Percentiles rank a stretch among this genome's conserved stretches.
Conservation (phyloP, 2,113 vertebrate genomes). For the Sylvicapra grimmia region DNA sequence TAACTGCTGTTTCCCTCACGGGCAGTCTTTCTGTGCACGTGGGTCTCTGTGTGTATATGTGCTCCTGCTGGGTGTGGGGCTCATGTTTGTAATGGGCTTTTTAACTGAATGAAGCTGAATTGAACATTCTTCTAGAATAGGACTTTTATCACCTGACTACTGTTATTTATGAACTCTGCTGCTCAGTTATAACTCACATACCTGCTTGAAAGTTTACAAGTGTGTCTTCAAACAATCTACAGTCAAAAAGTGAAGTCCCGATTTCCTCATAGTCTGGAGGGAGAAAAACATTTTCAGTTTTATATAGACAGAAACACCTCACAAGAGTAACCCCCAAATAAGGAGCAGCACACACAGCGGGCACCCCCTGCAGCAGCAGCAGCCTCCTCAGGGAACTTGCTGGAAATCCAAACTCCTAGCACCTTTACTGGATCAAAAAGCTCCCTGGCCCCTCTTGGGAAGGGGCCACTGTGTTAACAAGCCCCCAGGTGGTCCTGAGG, state of each 20-base stretch:
- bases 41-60: not conserved
- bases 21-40: not conserved
- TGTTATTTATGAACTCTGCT: not conserved
- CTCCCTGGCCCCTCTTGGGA: not conserved
- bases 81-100: not conserved
- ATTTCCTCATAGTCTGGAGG: constrained; percentile 80
- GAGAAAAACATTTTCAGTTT: constrained; percentile 41
- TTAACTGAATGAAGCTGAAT: not conserved
- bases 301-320: not conserved
- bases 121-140: not conserved
- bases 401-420: not conserved
- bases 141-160: not conserved
- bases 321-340: not conserved
- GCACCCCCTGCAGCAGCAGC: not conserved
- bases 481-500: not conserved
- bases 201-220: constrained; percentile 73
- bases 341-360: not conserved
- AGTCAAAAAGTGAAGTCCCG: constrained; percentile 76
- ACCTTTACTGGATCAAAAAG: not conserved
- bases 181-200: constrained; percentile 55
- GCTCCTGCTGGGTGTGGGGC: not conserved
- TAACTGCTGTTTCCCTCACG: not conserved
- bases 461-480: not conserved
- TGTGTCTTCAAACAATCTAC: constrained; percentile 77
- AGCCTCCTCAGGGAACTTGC: not conserved